phyloP scores from a whole-genome alignment of 2,888 invertebrate genomes.

The Microdon myrmicae region DNA sequence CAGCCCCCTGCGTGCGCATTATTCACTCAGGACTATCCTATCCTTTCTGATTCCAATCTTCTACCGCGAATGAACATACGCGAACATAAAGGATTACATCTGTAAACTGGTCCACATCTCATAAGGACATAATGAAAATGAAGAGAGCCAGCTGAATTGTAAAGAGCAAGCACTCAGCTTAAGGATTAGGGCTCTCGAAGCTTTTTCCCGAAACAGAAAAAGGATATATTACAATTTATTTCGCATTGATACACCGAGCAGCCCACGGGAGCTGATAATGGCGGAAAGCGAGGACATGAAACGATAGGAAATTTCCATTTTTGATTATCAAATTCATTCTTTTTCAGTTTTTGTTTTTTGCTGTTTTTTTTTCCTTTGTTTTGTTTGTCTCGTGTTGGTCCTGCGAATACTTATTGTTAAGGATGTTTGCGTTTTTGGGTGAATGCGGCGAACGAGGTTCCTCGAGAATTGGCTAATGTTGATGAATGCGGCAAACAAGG shows the following conservation, averaged over 20 bases:
- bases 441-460: neutral
- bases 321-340: slow-evolving; percentile 54
- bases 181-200: slow-evolving; percentile 14
- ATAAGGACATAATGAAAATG: neutral
- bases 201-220: slow-evolving; percentile 28
- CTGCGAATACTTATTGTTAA: slow-evolving; percentile 16
- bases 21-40: neutral
- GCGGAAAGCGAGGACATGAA: slow-evolving; percentile 10
- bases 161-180: neutral
- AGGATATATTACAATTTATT: slow-evolving; percentile 40
- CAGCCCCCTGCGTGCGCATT: slow-evolving; percentile 30
- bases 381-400: no score
- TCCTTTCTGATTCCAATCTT: no score
- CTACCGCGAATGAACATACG: no score
- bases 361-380: neutral
- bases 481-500: slow-evolving; percentile 27
- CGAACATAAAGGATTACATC: slow-evolving; percentile 3
- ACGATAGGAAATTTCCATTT: slow-evolving; percentile 56
- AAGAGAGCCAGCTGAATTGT: slow-evolving; percentile 22
- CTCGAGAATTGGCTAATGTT: slow-evolving; percentile 25
- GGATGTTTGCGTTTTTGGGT: slow-evolving; percentile 13
- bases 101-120: slow-evolving; percentile 7
- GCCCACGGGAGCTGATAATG: slow-evolving; percentile 4
- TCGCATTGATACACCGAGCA: slow-evolving; percentile 29
- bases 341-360: slow-evolving; percentile 8